Evolutionary conservation across 1,140 invertebrate species (phyloP).

Genomic region (Acromyrmex charruanus): DNA sequence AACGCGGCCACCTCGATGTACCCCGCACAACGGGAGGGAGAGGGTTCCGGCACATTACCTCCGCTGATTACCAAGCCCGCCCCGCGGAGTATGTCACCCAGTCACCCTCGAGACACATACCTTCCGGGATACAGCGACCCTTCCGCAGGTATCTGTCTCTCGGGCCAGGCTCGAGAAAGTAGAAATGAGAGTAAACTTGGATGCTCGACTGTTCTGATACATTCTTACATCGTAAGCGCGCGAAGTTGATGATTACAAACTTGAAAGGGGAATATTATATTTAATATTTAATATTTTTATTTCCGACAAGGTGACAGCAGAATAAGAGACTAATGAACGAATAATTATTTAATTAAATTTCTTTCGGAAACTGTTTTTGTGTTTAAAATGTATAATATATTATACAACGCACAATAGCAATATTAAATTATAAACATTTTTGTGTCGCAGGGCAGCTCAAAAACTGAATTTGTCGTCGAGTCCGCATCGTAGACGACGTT

Average conservation of each 20-base stretch:
- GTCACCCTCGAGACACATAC: constrained; percentile 81
- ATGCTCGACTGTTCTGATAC: background rate
- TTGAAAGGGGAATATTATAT: background rate
- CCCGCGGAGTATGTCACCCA: constrained; percentile 83
- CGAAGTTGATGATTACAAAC: background rate
- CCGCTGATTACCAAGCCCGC: constrained; percentile 83
- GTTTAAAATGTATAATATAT: background rate
- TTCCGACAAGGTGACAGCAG: background rate
- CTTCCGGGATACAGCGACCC: constrained; percentile 70
- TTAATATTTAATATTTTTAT: background rate
- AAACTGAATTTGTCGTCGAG: constrained; percentile 88
- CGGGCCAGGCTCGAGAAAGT: constrained; percentile 39
- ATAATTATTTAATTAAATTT: background rate
- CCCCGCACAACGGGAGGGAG: constrained; percentile 6
- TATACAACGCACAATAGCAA: background rate
- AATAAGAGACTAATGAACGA: background rate
- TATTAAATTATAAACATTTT: constrained; percentile 36
- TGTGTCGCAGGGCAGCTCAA: constrained; percentile 87
- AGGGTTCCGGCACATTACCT: constrained; percentile 85
- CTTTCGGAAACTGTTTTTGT: background rate
- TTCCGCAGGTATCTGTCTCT: constrained; percentile 51
- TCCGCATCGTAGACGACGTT: constrained; percentile 87
- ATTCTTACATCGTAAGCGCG: background rate
- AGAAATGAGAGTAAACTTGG: constrained; percentile 43
- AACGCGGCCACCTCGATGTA: constrained; percentile 73